Evolutionary conservation across 2,113 vertebrate species (phyloP).

Genomic region (Physeter macrocephalus): DNA sequence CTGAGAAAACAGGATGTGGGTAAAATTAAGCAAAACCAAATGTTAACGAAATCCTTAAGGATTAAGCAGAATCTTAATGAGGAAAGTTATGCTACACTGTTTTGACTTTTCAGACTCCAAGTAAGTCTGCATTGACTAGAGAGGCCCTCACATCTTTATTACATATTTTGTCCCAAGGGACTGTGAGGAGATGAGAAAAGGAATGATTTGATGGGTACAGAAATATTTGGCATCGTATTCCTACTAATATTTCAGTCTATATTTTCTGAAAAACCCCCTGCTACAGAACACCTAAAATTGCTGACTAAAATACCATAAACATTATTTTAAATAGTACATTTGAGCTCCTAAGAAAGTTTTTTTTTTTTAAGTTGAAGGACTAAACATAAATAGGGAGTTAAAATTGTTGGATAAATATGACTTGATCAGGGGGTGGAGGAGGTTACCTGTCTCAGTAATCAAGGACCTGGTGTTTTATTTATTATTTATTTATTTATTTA

Average conservation of each 20-base stretch:
- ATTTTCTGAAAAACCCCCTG: not conserved
- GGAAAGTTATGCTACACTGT: not conserved
- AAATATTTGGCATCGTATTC: not conserved
- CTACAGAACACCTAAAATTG: not conserved
- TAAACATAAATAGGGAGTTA: not conserved
- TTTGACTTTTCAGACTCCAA: conserved; percentile 19
- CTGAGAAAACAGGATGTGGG: conserved; percentile 29
- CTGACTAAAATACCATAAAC: not conserved
- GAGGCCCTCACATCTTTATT: not conserved
- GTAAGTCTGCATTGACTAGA: not conserved
- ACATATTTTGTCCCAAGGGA: not conserved
- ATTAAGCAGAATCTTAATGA: conserved; percentile 20
- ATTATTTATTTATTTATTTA: too few relatives aligned
- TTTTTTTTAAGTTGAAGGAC: not conserved
- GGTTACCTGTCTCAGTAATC: not conserved
- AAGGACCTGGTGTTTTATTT: not conserved
- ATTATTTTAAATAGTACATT: not conserved
- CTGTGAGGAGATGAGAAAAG: not conserved
- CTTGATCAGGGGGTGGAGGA: not conserved
- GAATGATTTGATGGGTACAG: not conserved
- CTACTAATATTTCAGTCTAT: not conserved
- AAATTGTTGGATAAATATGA: not conserved
- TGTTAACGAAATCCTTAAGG: conserved; percentile 41
- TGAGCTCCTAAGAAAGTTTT: not conserved
- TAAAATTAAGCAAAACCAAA: conserved; percentile 65